Evolutionary conservation across 2,888 invertebrate species (phyloP).

Genomic region (Ormyrus rosae): DNA sequence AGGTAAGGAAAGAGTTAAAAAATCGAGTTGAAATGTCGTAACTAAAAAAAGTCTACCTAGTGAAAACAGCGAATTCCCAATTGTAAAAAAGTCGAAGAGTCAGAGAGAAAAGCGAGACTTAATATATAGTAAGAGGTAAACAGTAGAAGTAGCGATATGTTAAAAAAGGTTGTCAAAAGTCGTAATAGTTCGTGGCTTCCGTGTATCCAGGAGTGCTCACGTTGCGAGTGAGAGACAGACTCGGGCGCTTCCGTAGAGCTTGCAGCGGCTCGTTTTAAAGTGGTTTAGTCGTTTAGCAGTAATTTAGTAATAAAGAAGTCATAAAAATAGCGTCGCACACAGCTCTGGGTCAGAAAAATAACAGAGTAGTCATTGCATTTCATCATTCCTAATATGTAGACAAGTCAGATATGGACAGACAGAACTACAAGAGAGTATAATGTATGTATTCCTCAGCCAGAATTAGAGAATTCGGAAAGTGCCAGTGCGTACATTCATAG

Average conservation of each 20-base stretch:
- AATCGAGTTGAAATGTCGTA: background rate
- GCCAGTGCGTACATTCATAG: background rate
- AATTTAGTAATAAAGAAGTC: slow-evolving; percentile 56
- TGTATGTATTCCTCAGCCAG: background rate
- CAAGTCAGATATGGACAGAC: slow-evolving; percentile 47
- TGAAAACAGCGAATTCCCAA: slow-evolving; percentile 31
- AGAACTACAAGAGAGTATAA: slow-evolving; percentile 4
- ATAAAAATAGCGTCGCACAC: slow-evolving; percentile 49
- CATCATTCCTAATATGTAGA: slow-evolving; percentile 18
- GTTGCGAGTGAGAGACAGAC: slow-evolving; percentile 35
- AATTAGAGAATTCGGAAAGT: slow-evolving; percentile 28
- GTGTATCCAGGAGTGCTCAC: slow-evolving; percentile 41
- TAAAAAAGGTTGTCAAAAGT: slow-evolving; percentile 25
- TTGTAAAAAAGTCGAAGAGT: background rate
- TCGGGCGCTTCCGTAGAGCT: slow-evolving; percentile 37
- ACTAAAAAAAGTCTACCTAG: background rate
- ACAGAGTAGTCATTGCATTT: slow-evolving; percentile 42
- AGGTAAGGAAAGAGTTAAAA: background rate
- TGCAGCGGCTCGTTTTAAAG: slow-evolving; percentile 38
- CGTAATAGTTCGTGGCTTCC: slow-evolving; percentile 38
- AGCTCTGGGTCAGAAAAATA: slow-evolving; percentile 45
- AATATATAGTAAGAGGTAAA: slow-evolving; percentile 11
- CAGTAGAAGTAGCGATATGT: background rate
- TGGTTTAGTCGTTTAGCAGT: slow-evolving; percentile 46
- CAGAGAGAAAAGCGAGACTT: slow-evolving; percentile 17